Percentiles rank a stretch among this genome's conserved stretches.
Evolutionary conservation across 2,113 vertebrate species (phyloP).

Genomic region (Myrmecobius fasciatus): DNA sequence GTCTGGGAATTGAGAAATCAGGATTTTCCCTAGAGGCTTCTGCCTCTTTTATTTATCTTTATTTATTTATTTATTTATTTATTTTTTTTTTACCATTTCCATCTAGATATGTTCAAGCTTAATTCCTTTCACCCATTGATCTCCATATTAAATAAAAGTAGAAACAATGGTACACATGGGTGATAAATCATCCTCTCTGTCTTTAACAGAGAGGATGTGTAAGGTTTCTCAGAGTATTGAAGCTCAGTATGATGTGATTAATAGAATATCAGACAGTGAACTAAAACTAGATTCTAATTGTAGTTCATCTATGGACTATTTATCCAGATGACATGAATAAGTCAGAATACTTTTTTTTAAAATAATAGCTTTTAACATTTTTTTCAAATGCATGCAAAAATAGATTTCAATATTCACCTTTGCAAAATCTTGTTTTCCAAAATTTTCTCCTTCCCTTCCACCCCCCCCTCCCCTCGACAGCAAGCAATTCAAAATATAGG

Average conservation of each 20-base stretch:
- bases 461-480: no score
- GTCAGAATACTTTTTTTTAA: background rate
- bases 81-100: no score
- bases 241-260: background rate
- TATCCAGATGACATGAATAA: background rate
- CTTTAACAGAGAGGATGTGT: background rate
- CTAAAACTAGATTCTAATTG: background rate
- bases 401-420: no score
- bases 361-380: no score
- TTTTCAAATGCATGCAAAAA: no score
- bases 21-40: background rate
- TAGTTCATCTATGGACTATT: background rate
- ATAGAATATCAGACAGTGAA: background rate
- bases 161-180: rapidly evolving
- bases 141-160: no score
- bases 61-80: no score
- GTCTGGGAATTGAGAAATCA: rapidly evolving
- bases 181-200: background rate
- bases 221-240: background rate
- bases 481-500: no score
- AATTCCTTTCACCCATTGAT: rapidly evolving
- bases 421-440: no score
- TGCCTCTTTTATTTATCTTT: no score
- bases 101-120: rapidly evolving
- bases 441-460: no score